Conservation (phyloP, 1,140 invertebrate species). For the Chlorops oryzae region DNA sequence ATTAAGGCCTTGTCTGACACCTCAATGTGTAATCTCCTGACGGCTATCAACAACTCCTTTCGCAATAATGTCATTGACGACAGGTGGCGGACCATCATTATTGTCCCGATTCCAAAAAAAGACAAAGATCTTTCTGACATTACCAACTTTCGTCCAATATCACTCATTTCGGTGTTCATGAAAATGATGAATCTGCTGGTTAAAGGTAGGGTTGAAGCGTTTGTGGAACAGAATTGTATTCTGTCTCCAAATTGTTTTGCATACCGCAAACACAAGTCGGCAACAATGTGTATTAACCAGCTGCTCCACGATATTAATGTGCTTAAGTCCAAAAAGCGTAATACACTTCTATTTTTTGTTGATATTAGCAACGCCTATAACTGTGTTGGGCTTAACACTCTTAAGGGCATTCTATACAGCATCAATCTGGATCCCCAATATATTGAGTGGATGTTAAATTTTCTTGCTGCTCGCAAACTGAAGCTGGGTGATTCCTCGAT, state of each 20-base stretch:
- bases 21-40: neutral
- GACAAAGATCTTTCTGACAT: neutral
- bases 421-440: neutral
- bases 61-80: neutral
- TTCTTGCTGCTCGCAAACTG: neutral
- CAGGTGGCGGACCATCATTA: neutral
- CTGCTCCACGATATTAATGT: neutral
- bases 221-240: neutral
- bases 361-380: conserved; percentile 1
- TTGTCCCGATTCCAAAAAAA: conserved; percentile 1
- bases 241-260: neutral
- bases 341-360: neutral
- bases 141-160: neutral
- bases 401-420: neutral
- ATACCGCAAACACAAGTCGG: conserved; percentile 1
- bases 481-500: neutral
- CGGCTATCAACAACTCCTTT: neutral
- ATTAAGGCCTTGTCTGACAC: neutral
- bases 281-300: conserved; percentile 1
- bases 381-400: neutral
- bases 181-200: neutral
- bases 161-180: neutral
- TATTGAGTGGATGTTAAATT: neutral
- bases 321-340: neutral
- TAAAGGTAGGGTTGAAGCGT: neutral